phyloP scores from a whole-genome alignment of 2,113 vertebrate genomes.

The Siniperca chuatsi region DNA sequence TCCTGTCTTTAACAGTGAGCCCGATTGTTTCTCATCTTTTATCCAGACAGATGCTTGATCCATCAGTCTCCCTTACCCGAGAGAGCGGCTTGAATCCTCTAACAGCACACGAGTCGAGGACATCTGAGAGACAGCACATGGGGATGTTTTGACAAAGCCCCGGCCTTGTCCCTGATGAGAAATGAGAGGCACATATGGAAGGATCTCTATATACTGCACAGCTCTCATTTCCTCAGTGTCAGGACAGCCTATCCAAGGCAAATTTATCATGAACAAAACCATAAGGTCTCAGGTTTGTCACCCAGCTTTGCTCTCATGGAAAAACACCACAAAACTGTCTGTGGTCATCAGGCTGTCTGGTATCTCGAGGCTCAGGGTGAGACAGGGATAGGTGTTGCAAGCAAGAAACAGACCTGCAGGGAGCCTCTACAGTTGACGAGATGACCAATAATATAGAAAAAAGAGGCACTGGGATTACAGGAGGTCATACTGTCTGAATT shows the following conservation, averaged over 20 bases:
- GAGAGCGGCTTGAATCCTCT: constrained; percentile 57
- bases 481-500: constrained; percentile 44
- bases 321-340: constrained; percentile 58
- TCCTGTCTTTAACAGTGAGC: constrained; percentile 60
- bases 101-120: constrained; percentile 66
- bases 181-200: constrained; percentile 62
- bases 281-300: constrained; percentile 52
- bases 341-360: constrained; percentile 9
- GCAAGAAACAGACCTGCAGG: constrained; percentile 56
- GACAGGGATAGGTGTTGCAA: constrained; percentile 54
- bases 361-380: constrained; percentile 24
- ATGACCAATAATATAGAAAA: constrained; percentile 39
- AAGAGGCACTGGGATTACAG: constrained; percentile 40
- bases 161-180: constrained; percentile 58
- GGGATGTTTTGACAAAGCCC: constrained; percentile 66
- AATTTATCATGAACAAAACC: constrained; percentile 51
- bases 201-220: constrained; percentile 28
- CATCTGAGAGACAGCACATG: constrained; percentile 62
- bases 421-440: constrained; percentile 10
- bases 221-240: constrained; percentile 49
- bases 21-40: constrained; percentile 66
- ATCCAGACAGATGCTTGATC: constrained; percentile 72
- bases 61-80: constrained; percentile 60
- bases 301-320: constrained; percentile 34
- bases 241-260: constrained; percentile 13